Conservation (phyloP, 1,140 invertebrate genomes). For the Calycopis cecrops region DNA sequence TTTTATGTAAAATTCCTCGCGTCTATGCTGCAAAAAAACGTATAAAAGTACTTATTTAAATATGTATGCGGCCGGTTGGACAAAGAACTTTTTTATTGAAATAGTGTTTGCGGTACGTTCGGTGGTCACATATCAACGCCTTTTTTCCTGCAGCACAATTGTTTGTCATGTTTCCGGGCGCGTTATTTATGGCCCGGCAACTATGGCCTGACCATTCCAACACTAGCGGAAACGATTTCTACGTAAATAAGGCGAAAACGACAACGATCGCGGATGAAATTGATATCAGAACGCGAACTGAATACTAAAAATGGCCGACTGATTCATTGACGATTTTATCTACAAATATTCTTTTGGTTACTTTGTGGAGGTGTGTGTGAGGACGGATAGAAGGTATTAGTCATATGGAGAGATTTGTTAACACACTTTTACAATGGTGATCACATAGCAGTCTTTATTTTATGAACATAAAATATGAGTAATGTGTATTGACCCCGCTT, state of each 20-base stretch:
- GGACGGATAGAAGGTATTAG: not conserved
- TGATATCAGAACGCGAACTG: slow-evolving; percentile 17
- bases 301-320: slow-evolving; percentile 16
- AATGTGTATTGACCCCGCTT: too few relatives aligned
- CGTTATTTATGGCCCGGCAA: slow-evolving; percentile 17
- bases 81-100: slow-evolving; percentile 18
- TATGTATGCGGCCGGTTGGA: slow-evolving; percentile 15
- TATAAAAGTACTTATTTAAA: slow-evolving; percentile 11
- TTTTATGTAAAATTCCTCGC: too few relatives aligned
- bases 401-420: not conserved
- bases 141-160: slow-evolving; percentile 15
- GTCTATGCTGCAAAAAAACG: too few relatives aligned
- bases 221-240: slow-evolving; percentile 18
- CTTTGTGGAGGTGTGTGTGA: slow-evolving; percentile 4
- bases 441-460: too few relatives aligned
- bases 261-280: slow-evolving; percentile 18
- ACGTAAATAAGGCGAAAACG: slow-evolving; percentile 20
- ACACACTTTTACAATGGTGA: too few relatives aligned
- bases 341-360: slow-evolving; percentile 16
- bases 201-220: slow-evolving; percentile 18
- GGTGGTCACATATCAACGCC: slow-evolving; percentile 15
- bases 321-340: slow-evolving; percentile 14
- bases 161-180: slow-evolving; percentile 19
- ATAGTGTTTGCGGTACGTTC: slow-evolving; percentile 18
- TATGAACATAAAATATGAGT: too few relatives aligned